Percentiles rank a stretch among this genome's conserved stretches.
Conservation (phyloP, 2,797 vertebrate genomes). For the Enteromius argenteus region DNA sequence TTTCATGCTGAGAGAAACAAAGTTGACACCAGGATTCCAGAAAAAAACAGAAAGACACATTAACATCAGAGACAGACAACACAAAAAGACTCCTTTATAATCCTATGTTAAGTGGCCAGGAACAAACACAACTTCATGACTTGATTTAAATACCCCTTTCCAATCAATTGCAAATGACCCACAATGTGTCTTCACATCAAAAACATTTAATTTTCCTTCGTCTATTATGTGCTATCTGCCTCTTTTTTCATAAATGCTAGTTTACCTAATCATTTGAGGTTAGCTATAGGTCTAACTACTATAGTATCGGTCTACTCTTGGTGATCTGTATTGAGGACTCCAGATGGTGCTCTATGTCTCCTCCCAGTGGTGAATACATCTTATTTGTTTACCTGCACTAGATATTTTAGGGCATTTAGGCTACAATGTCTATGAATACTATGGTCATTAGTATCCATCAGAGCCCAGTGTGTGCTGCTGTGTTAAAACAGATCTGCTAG, state of each 20-base stretch:
- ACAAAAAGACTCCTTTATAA: neutral
- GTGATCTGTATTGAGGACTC: constrained; percentile 8
- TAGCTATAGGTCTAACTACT: neutral
- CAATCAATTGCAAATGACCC: constrained; percentile 4
- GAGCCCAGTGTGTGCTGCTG: constrained; percentile 16
- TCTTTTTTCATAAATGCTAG: neutral
- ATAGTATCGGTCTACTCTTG: neutral
- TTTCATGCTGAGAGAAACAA: constrained; percentile 19
- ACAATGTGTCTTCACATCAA: neutral
- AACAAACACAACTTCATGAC: neutral
- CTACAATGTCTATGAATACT: constrained; percentile 44
- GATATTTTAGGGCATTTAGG: constrained; percentile 53
- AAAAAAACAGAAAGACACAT: neutral
- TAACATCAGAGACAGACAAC: constrained; percentile 5
- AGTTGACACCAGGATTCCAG: constrained; percentile 7
- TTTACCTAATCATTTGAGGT: neutral
- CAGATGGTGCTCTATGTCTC: constrained; percentile 22
- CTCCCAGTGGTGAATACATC: constrained; percentile 14
- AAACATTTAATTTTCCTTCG: neutral
- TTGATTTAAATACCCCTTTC: neutral
- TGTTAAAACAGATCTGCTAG: constrained; percentile 33
- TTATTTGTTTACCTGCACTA: constrained; percentile 49
- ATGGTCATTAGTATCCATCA: constrained; percentile 49
- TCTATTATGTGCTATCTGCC: neutral
- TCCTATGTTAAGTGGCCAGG: neutral